These are phyloP conservation scores for Acanthosepion pharaonis DNA, from an alignment of 2,888 invertebrate genomes.

Conservation along the genomic window DNA sequence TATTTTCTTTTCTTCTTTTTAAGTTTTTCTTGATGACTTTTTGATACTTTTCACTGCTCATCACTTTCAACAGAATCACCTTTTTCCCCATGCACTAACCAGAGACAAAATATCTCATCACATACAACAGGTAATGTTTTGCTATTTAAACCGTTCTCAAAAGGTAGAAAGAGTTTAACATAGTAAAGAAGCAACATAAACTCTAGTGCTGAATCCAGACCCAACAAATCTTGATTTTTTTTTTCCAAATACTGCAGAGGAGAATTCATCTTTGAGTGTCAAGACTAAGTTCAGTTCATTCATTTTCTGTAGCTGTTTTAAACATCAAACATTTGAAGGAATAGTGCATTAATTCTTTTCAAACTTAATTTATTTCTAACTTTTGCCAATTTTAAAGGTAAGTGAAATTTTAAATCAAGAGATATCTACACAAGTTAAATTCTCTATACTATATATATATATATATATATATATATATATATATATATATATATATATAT, in stretches of 20 bases:
- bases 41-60: not conserved
- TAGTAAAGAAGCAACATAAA: not conserved
- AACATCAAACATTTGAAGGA: not conserved
- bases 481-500: too few species aligned
- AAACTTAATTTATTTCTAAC: too few species aligned
- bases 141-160: not conserved
- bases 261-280: not conserved
- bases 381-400: too few species aligned
- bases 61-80: not conserved
- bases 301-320: not conserved
- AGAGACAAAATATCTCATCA: not conserved
- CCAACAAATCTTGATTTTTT: not conserved
- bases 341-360: not conserved
- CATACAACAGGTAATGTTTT: not conserved
- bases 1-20: not conserved
- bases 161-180: not conserved
- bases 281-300: not conserved
- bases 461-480: too few species aligned
- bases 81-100: not conserved
- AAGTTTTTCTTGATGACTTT: conserved; percentile 17
- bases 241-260: not conserved
- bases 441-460: too few species aligned
- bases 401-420: too few species aligned
- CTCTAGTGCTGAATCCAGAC: not conserved
- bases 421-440: too few species aligned